Evolutionary conservation across 2,888 invertebrate genomes (phyloP).

Genomic region (Tribolium freemani): DNA sequence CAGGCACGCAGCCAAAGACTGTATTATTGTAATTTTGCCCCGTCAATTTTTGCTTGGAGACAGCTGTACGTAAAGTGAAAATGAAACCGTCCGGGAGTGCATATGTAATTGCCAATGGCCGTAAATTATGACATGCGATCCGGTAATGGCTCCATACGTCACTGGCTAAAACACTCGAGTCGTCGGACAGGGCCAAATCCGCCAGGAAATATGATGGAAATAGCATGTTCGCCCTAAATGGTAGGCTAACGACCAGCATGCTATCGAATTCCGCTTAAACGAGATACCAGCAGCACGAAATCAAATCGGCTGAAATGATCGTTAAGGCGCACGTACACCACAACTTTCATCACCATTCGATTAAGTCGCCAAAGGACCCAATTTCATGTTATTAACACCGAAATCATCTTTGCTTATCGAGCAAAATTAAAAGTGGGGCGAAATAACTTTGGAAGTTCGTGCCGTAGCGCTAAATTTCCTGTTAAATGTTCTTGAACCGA

Average conservation of each 20-base stretch:
- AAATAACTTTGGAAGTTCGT: background rate
- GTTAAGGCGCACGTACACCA: constrained; percentile 32
- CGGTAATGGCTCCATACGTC: constrained; percentile 35
- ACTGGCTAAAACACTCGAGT: constrained; percentile 32
- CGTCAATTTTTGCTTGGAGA: background rate
- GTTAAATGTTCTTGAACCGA: constrained; percentile 20
- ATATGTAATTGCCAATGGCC: constrained; percentile 28
- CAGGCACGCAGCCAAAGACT: background rate
- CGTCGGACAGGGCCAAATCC: constrained; percentile 32
- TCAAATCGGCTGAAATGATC: constrained; percentile 40
- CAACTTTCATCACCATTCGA: constrained; percentile 10
- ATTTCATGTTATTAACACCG: background rate
- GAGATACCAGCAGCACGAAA: constrained; percentile 43
- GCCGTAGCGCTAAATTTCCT: constrained; percentile 1
- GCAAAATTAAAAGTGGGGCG: constrained; percentile 1
- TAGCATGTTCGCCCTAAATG: constrained; percentile 44
- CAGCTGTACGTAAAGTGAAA: constrained; percentile 3
- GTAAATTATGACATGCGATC: constrained; percentile 36
- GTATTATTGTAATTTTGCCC: background rate
- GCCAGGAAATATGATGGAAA: constrained; percentile 46
- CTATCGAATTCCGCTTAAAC: constrained; percentile 47
- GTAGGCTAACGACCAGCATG: constrained; percentile 43
- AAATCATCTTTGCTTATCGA: background rate
- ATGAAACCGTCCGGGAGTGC: constrained; percentile 29
- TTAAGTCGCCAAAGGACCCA: constrained; percentile 3